Base-by-base conservation (phyloP, 1,140 invertebrate species). In the Drosophila saltans region DNA sequence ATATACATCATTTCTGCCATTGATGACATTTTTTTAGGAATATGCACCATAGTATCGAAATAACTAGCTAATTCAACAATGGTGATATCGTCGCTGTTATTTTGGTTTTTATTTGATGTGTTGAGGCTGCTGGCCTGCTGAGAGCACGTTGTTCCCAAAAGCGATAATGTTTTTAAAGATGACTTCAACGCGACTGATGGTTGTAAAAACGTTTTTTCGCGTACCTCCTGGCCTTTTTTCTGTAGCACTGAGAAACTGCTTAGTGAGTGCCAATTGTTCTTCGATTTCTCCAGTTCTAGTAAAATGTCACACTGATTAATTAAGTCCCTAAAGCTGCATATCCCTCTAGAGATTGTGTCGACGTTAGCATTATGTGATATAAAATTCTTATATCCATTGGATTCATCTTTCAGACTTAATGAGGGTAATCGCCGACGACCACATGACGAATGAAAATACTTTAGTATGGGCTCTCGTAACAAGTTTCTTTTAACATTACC, bases 1-100 rank as follows among this genome's bases (percentile, higher is more conserved):
- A 97, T 98, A 92, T 98, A 98, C 97, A 98, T 98, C 97, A 98
- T 98, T 93, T 98, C 97, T 63, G 97, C 97, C 97, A 98, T 98
- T 59, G 96, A 95, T 39, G 97, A 98, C 97, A 98, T 98, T 92
- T 98, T 98, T 93, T 97, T 97, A 73, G 97, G 97, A 93, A 98
- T 98, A 94, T 98, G 96, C 66, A 98, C 96, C 91, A 97, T 95
- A 78, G 97, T 96, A 92, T 98, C 97, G 92, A 98, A 97, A 92
- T 98, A 98, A 91, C 96, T 97, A 60, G 97, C 97, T 77, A 98
- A 93, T 93, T 98, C 97, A 88, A 97, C 96, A 79, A 98, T 98
- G 48, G 96, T 98, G 45, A 97, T 95, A 93, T 96, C 95, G 92
- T 94, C 92, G 94, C 93, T 90, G 93, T 92, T 79, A 28, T 48